Conservation (phyloP, 2,113 vertebrate species). For the Sapayoa aenigma region DNA sequence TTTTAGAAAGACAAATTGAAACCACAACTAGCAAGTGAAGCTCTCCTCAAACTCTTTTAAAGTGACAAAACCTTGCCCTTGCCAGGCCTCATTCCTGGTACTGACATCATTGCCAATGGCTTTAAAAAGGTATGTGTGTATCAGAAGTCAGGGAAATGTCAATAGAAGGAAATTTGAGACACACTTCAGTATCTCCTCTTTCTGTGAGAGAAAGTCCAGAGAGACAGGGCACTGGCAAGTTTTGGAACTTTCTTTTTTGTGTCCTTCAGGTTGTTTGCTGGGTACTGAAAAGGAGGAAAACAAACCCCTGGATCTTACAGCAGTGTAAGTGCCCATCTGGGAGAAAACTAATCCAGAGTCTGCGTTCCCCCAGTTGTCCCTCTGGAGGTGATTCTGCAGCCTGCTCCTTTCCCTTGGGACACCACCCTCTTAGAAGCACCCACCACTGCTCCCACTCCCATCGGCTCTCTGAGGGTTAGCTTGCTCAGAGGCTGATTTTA, state of each 20-base stretch:
- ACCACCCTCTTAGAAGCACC: neutral
- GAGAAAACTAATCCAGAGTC: neutral
- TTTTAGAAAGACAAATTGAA: constrained; percentile 54
- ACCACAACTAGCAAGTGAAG: constrained; percentile 11
- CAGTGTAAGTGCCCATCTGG: fast-evolving
- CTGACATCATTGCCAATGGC: neutral
- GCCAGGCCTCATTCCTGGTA: neutral
- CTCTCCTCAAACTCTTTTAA: neutral
- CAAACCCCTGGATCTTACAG: neutral
- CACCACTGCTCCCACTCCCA: neutral
- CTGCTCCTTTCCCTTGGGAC: neutral
- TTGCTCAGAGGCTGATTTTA: neutral
- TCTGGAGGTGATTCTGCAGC: neutral
- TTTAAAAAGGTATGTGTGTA: neutral
- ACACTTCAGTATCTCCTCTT: neutral
- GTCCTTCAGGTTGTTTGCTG: neutral
- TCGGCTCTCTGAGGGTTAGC: fast-evolving
- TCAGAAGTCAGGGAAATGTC: neutral
- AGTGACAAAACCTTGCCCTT: neutral
- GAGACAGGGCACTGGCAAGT: neutral
- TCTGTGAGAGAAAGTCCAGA: neutral
- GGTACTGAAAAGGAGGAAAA: neutral
- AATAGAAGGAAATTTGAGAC: neutral
- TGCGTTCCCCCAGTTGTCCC: fast-evolving
- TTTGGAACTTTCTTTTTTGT: neutral